Evolutionary conservation across 2,113 vertebrate genomes (phyloP).

Genomic region (Dicaeum eximium): DNA sequence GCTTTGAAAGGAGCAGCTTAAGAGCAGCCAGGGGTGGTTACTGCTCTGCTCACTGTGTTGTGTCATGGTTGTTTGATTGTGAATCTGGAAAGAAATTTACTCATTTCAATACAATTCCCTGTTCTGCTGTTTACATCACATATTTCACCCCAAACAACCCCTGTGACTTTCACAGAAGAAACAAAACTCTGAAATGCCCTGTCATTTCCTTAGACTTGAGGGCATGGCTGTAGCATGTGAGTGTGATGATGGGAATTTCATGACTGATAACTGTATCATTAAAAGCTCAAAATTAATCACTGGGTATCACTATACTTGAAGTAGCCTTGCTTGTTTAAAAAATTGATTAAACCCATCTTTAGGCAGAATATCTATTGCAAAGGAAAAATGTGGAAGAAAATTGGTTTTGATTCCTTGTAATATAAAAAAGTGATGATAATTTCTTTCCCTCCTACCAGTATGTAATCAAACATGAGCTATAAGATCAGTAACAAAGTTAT

Average conservation of each 20-base stretch:
- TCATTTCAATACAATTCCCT: not conserved
- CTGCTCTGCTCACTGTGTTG: not conserved
- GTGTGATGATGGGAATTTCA: not conserved
- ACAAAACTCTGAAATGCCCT: not conserved
- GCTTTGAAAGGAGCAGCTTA: not conserved
- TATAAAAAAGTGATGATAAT: not conserved
- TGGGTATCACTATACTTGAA: not conserved
- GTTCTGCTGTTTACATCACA: not conserved
- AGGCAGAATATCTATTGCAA: not conserved
- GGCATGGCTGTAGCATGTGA: not conserved
- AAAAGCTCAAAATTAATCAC: not conserved
- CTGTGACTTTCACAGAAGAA: not conserved
- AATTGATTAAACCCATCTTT: not conserved
- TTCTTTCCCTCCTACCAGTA: not conserved
- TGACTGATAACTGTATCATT: not conserved
- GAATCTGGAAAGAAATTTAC: not conserved
- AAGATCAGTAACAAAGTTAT: slow-evolving; percentile 23
- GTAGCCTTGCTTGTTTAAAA: not conserved
- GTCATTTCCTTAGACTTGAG: not conserved
- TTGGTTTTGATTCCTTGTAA: not conserved
- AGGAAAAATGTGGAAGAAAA: not conserved
- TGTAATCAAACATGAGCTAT: not conserved
- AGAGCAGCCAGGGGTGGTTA: not conserved
- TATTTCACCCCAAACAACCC: not conserved
- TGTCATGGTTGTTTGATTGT: rapidly evolving